phyloP scores from a whole-genome alignment of 2,113 vertebrate genomes.

The Tylochromis polylepis region DNA sequence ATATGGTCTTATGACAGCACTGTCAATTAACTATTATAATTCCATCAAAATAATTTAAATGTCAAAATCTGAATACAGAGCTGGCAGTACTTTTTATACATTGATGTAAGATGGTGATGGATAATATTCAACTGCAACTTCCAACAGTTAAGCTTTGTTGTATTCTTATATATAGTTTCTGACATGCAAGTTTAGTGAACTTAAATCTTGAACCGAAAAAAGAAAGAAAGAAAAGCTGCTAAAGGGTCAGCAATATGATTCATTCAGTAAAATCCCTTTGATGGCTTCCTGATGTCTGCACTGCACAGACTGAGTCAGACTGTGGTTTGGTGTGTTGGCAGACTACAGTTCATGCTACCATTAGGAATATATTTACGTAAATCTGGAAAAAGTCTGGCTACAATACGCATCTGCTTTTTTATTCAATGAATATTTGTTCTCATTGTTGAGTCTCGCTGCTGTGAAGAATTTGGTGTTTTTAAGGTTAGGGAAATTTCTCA shows the following conservation, averaged over 20 bases:
- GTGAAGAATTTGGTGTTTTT: neutral
- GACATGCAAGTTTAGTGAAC: neutral
- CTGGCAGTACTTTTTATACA: neutral
- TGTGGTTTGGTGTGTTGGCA: constrained; percentile 47
- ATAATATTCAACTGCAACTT: neutral
- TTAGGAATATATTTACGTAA: neutral
- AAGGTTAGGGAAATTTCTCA: neutral
- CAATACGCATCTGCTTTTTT: neutral
- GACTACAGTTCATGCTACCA: neutral
- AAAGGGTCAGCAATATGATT: constrained; percentile 28
- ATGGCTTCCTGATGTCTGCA: constrained; percentile 54
- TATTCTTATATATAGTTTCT: neutral
- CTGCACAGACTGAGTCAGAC: constrained; percentile 30
- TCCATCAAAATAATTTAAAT: neutral
- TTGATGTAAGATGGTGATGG: neutral
- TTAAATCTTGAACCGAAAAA: neutral
- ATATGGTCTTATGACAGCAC: neutral
- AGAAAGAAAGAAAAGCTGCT: neutral
- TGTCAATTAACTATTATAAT: neutral
- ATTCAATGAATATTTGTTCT: neutral
- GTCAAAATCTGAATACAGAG: neutral
- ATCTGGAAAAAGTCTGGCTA: neutral
- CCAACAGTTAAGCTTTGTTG: neutral
- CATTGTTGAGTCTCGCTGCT: neutral
- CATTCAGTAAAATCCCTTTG: constrained; percentile 37